Evolutionary conservation across 2,888 invertebrate genomes (phyloP), one percentile per base, ranked within the genome.

Genomic region (Leistus spinibarbis): DNA sequence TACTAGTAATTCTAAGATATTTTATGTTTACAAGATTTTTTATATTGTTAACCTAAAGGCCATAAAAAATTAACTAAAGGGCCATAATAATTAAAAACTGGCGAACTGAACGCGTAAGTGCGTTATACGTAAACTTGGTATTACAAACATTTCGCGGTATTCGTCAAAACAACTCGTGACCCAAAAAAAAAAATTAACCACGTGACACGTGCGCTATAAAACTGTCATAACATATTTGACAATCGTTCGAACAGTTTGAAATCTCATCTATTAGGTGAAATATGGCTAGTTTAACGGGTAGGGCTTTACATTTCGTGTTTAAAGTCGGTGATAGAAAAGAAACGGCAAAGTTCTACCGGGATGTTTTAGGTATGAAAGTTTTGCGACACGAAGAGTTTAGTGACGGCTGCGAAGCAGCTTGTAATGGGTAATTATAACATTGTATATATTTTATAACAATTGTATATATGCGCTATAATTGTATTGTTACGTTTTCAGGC

Each of bases 321-420:
- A 98, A 98, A 90, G 92, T 99, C 79, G 95, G 95, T 0, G 94
- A 99, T 83, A 90, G 99, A 77, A 91, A 91, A 23, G 89, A 91
- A 78, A 96, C 96, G 17, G 91, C 93, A 0, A 91, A 93, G 83
- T 99, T 99, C 87, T 98, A 95, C 85, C 89, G 94, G 74, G 92
- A 95, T 82, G 90, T 97, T 79, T 89, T 99, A 54, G 97, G 97
- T 78, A 99, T 99, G 99, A 93, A 96, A 91, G 97, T 98, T 69
- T 86, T 98, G 76, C 90, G 99, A 76, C 99, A 99, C 87, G 99
- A 99, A 86, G 99, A 99, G 86, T 99, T 99, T 85, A 91, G 92
- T 77, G 95, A 98, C 85, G 98, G 98, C 1, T 99, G 99, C 86
- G 95, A 97, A 83, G 99, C 99, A 19, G 90, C 96, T 66, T 99